phyloP scores from a whole-genome alignment of 2,113 vertebrate species.

The Herpailurus yagouaroundi region DNA sequence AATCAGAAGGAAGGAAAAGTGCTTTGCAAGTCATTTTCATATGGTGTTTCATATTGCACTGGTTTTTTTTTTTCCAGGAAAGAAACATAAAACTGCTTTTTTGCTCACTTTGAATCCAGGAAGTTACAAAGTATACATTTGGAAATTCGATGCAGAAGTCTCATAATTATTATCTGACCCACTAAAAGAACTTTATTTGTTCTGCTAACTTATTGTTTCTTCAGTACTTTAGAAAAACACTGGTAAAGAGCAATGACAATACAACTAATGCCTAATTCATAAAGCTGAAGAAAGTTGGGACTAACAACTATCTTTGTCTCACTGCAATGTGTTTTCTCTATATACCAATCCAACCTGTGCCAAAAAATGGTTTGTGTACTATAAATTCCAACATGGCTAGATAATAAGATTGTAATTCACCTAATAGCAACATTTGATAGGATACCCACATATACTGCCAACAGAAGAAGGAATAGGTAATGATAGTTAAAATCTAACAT shows the following conservation, averaged over 20 bases:
- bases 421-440: not conserved
- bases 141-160: not conserved
- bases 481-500: not conserved
- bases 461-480: not conserved
- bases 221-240: not conserved
- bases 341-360: not conserved
- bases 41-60: not conserved
- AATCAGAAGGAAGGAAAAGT: not conserved
- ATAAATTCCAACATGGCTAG: not conserved
- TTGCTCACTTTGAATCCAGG: not conserved
- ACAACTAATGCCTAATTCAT: not conserved
- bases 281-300: not conserved
- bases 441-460: not conserved
- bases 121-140: not conserved
- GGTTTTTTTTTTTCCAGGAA: not conserved
- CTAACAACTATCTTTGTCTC: not conserved
- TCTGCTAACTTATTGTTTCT: not conserved
- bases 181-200: not conserved
- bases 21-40: not conserved
- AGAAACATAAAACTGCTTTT: not conserved
- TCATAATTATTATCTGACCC: not conserved
- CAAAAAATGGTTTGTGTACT: not conserved
- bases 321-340: not conserved
- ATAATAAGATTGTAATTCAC: not conserved
- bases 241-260: not conserved